These are phyloP conservation scores for Buceros bicornis DNA, from an alignment of 2,797 vertebrate species.

Conservation along the genomic window DNA sequence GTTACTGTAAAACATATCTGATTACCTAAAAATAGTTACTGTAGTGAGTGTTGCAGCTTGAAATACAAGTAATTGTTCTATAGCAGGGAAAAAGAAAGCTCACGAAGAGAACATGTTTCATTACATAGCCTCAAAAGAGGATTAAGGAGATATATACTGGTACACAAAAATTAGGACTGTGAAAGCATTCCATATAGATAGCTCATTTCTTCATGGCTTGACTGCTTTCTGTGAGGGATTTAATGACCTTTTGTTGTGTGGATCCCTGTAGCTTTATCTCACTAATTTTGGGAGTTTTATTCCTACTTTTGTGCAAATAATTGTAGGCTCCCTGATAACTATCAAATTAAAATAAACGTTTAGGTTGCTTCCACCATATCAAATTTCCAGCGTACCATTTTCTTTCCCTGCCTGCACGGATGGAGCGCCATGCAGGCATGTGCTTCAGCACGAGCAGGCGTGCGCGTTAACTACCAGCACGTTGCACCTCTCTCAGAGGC, in stretches of 20 bases:
- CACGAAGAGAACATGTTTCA: background rate
- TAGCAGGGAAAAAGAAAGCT: background rate
- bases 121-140: background rate
- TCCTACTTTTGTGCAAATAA: background rate
- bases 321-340: background rate
- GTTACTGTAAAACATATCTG: background rate
- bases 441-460: rapidly evolving
- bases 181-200: background rate
- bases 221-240: background rate
- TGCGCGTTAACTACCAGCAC: rapidly evolving
- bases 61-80: background rate
- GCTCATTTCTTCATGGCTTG: background rate
- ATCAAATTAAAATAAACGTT: background rate
- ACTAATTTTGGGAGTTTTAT: rapidly evolving
- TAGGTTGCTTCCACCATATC: background rate
- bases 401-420: rapidly evolving
- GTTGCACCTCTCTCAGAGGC: background rate
- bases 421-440: rapidly evolving
- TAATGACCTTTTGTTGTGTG: background rate
- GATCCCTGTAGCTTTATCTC: background rate
- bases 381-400: background rate
- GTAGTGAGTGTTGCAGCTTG: background rate
- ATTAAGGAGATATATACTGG: background rate
- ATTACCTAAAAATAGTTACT: background rate
- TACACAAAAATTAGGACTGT: background rate